Percentiles rank a stretch among this genome's conserved stretches.
phyloP scores from a whole-genome alignment of 1,140 invertebrate genomes.

The Drosophila fuyamai region DNA sequence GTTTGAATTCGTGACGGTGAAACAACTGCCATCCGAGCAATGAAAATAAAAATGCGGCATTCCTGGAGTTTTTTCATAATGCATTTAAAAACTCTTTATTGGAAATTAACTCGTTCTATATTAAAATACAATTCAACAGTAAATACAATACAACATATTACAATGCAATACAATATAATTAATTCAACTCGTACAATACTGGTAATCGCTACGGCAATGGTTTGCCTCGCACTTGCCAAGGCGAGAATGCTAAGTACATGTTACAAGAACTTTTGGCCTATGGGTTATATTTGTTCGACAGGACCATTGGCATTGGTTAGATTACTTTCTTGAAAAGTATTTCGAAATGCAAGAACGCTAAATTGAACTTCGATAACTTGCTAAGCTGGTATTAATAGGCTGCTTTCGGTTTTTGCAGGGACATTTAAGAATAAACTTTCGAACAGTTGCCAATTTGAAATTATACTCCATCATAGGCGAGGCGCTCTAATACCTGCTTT shows the following conservation, averaged over 20 bases:
- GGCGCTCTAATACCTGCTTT: conserved; percentile 13
- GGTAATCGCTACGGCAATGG: conserved; percentile 14
- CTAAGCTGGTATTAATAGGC: conserved; percentile 49
- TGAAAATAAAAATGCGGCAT: conserved; percentile 8
- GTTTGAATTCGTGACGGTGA: background rate
- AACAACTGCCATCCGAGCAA: background rate
- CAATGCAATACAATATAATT: conserved; percentile 73
- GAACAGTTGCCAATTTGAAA: conserved; percentile 8
- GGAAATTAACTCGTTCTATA: conserved; percentile 78
- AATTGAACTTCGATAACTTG: conserved; percentile 52
- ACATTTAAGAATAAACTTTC: conserved; percentile 19
- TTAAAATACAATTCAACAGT: conserved; percentile 83
- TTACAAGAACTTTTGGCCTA: conserved; percentile 23
- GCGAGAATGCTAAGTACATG: background rate
- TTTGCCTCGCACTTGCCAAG: conserved; percentile 10
- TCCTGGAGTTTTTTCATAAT: conserved; percentile 37
- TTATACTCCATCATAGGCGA: conserved; percentile 13
- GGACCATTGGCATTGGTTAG: conserved; percentile 14
- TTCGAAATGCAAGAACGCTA: conserved; percentile 29
- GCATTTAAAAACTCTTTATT: conserved; percentile 78
- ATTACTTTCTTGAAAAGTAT: conserved; percentile 5
- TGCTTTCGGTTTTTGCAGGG: conserved; percentile 22
- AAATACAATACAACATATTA: conserved; percentile 81
- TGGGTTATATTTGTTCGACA: conserved; percentile 15
- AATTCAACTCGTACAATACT: conserved; percentile 37